phyloP scores from a whole-genome alignment of 2,113 vertebrate species.

The Aphelocoma coerulescens region DNA sequence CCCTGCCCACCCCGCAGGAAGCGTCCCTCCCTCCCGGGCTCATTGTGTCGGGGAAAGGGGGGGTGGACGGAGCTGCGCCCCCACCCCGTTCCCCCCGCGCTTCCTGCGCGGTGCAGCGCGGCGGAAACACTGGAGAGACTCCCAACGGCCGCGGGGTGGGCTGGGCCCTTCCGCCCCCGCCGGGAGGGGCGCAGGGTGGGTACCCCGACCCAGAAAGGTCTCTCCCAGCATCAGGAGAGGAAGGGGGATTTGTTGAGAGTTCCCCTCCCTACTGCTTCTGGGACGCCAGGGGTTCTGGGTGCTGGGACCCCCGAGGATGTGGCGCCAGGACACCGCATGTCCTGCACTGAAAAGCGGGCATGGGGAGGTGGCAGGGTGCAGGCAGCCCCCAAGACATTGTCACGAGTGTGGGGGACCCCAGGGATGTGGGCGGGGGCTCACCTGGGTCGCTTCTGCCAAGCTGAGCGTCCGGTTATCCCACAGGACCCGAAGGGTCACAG shows the following conservation, averaged over 20 bases:
- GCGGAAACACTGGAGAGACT: slow-evolving; percentile 21
- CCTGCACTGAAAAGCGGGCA: neutral
- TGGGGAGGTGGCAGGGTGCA: no score
- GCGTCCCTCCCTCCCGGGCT: neutral
- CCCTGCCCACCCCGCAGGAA: slow-evolving; percentile 3
- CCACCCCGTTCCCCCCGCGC: neutral
- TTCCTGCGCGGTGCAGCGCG: slow-evolving; percentile 30
- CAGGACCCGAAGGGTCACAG: slow-evolving; percentile 6
- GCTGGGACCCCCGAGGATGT: accelerated
- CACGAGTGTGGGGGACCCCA: neutral
- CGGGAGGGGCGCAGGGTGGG: neutral
- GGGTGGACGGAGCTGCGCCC: neutral
- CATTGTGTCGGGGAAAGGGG: neutral
- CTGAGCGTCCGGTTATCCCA: neutral
- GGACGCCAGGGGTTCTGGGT: neutral
- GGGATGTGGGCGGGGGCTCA: neutral
- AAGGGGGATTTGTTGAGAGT: neutral
- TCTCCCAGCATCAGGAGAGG: neutral
- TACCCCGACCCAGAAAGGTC: neutral
- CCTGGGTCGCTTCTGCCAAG: slow-evolving; percentile 41
- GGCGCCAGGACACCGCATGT: neutral
- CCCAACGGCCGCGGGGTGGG: neutral
- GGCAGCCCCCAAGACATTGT: neutral
- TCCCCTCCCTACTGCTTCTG: neutral
- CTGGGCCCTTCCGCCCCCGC: neutral